phyloP scores from a whole-genome alignment of 2,113 vertebrate genomes.

The Pao palembangensis region DNA sequence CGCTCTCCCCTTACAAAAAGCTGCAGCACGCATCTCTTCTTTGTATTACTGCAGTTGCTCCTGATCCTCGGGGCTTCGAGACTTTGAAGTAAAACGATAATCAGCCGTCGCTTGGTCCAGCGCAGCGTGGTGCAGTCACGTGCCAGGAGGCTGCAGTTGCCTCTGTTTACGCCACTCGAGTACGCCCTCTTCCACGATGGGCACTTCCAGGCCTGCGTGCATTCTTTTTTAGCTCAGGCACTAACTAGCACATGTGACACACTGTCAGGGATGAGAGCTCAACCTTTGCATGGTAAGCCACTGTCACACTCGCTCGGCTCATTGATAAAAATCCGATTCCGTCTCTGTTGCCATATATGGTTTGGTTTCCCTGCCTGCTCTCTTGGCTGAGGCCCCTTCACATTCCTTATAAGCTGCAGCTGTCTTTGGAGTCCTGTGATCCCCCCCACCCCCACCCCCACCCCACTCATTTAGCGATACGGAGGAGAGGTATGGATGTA shows the following conservation, averaged over 20 bases:
- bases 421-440: constrained; percentile 85
- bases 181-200: constrained; percentile 34
- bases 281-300: constrained; percentile 54
- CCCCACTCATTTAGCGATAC: constrained; percentile 55
- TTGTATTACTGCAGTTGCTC: constrained; percentile 1
- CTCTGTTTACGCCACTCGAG: constrained; percentile 21
- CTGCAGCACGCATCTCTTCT: background rate
- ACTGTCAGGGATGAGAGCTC: constrained; percentile 44
- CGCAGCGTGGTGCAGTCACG: constrained; percentile 17
- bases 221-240: background rate
- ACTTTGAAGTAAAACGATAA: constrained; percentile 16
- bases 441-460: constrained; percentile 6
- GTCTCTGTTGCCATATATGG: constrained; percentile 98
- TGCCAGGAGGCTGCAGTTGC: constrained; percentile 23
- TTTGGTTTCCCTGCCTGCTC: constrained; percentile 87
- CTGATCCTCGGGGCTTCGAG: constrained; percentile 2
- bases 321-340: constrained; percentile 96
- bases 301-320: constrained; percentile 70
- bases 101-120: constrained; percentile 9
- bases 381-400: constrained; percentile 85
- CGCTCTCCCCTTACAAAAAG: background rate
- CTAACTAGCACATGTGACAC: constrained; percentile 32
- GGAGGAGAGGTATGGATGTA: constrained; percentile 64
- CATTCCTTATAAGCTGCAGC: constrained; percentile 98
- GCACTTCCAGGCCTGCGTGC: constrained; percentile 26